Conservation (phyloP, 1,140 invertebrate genomes). For the Galendromus occidentalis region DNA sequence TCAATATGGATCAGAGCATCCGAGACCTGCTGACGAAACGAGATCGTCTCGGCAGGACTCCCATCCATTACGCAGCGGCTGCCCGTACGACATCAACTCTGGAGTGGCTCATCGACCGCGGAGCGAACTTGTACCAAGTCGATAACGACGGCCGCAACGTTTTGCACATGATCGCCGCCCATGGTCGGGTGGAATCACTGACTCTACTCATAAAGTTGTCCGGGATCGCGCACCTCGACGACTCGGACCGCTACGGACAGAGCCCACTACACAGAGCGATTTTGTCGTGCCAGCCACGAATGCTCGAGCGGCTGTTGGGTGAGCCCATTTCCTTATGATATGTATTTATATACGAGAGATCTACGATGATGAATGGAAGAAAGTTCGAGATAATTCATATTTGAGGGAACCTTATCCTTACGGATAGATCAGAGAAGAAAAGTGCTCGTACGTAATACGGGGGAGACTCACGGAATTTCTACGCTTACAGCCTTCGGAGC, state of each 20-base stretch:
- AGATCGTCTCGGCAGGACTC: slow-evolving; percentile 29
- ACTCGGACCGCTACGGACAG: slow-evolving; percentile 20
- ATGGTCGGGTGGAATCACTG: slow-evolving; percentile 16
- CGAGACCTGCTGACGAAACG: neutral
- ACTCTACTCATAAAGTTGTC: slow-evolving; percentile 10
- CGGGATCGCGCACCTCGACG: neutral
- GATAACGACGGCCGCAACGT: neutral
- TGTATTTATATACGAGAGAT: no score
- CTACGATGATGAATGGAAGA: no score
- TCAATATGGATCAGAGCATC: no score
- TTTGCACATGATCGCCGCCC: slow-evolving; percentile 9
- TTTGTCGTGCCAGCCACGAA: neutral
- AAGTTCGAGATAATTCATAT: no score
- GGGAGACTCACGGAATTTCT: slow-evolving; percentile 19
- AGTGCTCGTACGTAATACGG: slow-evolving; percentile 14
- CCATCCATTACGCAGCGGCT: slow-evolving; percentile 35
- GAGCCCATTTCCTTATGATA: no score
- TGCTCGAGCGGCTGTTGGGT: slow-evolving; percentile 7
- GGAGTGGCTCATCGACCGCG: slow-evolving; percentile 28
- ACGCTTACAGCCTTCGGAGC: slow-evolving; percentile 26
- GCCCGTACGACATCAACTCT: slow-evolving; percentile 31
- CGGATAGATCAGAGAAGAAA: slow-evolving; percentile 17
- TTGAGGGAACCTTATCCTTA: no score
- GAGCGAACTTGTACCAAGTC: slow-evolving; percentile 13
- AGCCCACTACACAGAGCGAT: slow-evolving; percentile 17